phyloP scores from a whole-genome alignment of 2,888 invertebrate genomes.

The Eugnorisma glareosa region DNA sequence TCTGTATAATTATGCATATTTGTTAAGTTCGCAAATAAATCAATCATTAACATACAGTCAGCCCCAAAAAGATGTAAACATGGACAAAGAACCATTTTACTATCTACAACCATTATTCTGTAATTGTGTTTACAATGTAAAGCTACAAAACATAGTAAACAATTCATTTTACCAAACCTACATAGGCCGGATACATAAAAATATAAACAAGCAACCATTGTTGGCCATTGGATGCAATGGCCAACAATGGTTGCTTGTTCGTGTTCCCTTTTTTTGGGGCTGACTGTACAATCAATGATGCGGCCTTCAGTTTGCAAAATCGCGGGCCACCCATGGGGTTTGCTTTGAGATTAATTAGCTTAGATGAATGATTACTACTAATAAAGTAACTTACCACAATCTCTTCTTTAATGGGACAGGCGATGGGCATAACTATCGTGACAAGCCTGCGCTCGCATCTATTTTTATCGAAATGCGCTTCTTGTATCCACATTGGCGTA shows the following conservation, averaged over 20 bases:
- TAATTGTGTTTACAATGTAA: no score
- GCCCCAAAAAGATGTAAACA: no score
- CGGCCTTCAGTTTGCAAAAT: not conserved
- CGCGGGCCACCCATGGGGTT: not conserved
- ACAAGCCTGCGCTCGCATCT: constrained; percentile 75
- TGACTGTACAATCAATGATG: not conserved
- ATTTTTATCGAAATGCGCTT: constrained; percentile 32
- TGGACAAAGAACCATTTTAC: no score
- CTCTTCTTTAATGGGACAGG: constrained; percentile 93
- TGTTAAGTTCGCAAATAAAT: no score
- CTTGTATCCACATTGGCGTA: constrained; percentile 83
- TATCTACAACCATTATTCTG: no score
- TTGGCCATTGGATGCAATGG: no score
- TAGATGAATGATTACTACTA: not conserved
- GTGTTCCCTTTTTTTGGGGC: not conserved
- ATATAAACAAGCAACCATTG: no score
- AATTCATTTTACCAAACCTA: no score
- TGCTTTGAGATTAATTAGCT: not conserved
- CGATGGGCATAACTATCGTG: constrained; percentile 93
- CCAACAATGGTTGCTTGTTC: not conserved
- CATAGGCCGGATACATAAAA: not conserved
- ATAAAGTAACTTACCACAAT: constrained; percentile 92
- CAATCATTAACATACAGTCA: no score
- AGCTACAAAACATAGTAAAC: no score
- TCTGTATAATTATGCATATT: no score